Percentiles rank a stretch among this genome's conserved stretches.
Conservation (phyloP, 2,113 vertebrate genomes). For the Cebidichthys violaceus region DNA sequence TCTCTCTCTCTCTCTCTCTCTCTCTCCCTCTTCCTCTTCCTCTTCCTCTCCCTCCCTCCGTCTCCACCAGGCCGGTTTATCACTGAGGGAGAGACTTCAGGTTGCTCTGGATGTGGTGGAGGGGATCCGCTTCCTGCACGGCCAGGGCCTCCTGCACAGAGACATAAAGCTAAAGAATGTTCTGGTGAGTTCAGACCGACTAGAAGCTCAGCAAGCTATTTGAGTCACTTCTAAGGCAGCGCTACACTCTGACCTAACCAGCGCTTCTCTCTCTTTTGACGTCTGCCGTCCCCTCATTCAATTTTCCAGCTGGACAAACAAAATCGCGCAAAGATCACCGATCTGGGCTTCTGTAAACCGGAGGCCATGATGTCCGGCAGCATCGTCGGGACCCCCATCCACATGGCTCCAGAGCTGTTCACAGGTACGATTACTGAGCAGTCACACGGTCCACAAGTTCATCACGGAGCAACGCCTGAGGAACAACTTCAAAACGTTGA, state of each 20-base stretch:
- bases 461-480: neutral
- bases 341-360: slow-evolving; percentile 98
- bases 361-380: slow-evolving; percentile 99
- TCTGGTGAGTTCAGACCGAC: slow-evolving; percentile 85
- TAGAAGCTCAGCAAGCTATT: neutral
- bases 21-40: no score
- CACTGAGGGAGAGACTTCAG: slow-evolving; percentile 89
- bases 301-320: slow-evolving; percentile 91
- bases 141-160: slow-evolving; percentile 95
- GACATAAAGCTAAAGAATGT: slow-evolving; percentile 99
- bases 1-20: no score
- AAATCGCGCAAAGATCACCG: slow-evolving; percentile 97
- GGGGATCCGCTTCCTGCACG: slow-evolving; percentile 95
- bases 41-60: neutral
- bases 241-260: neutral
- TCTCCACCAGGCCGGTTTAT: slow-evolving; percentile 86
- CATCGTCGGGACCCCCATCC: slow-evolving; percentile 98
- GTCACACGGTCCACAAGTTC: neutral
- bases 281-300: neutral
- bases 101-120: slow-evolving; percentile 97
- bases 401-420: slow-evolving; percentile 99
- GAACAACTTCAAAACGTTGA: neutral
- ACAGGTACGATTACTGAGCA: slow-evolving; percentile 86
- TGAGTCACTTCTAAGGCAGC: neutral
- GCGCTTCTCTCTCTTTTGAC: neutral